Percentiles rank a stretch among this genome's conserved stretches.
phyloP scores from a whole-genome alignment of 2,113 vertebrate genomes.

The Mustela lutreola region DNA sequence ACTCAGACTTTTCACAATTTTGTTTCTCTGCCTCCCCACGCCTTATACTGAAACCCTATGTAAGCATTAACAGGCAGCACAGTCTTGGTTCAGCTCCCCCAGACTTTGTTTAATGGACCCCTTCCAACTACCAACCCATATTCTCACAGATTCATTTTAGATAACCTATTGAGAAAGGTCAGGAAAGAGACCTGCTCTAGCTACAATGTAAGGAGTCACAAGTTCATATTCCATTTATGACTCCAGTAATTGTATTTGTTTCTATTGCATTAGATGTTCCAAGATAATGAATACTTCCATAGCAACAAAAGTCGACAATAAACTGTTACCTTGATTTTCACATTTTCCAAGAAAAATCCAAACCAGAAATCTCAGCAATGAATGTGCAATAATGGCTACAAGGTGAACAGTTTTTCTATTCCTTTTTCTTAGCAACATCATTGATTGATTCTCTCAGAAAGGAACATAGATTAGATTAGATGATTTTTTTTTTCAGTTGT shows the following conservation, averaged over 20 bases:
- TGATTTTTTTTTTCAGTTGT: neutral
- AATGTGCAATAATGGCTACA: constrained; percentile 46
- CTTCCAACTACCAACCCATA: neutral
- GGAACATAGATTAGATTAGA: constrained; percentile 42
- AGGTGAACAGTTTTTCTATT: constrained; percentile 70
- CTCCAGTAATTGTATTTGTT: constrained; percentile 73
- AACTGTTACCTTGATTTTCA: constrained; percentile 79
- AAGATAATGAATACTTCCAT: constrained; percentile 82
- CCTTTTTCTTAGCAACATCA: constrained; percentile 6
- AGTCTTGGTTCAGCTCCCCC: neutral
- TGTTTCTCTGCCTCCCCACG: neutral
- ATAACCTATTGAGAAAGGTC: constrained; percentile 23
- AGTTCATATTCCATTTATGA: constrained; percentile 71
- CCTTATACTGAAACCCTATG: neutral
- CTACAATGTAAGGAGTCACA: constrained; percentile 43
- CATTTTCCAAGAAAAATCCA: constrained; percentile 76
- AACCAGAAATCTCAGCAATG: constrained; percentile 60
- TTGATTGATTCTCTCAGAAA: constrained; percentile 54
- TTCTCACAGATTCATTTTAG: constrained; percentile 47
- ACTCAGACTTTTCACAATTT: neutral
- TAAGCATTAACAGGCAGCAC: neutral
- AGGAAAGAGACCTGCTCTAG: constrained; percentile 10
- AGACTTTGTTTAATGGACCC: neutral
- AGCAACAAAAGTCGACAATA: constrained; percentile 82
- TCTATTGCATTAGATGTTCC: constrained; percentile 64